phyloP scores from a whole-genome alignment of 2,888 invertebrate genomes.

The Gibbula magus region DNA sequence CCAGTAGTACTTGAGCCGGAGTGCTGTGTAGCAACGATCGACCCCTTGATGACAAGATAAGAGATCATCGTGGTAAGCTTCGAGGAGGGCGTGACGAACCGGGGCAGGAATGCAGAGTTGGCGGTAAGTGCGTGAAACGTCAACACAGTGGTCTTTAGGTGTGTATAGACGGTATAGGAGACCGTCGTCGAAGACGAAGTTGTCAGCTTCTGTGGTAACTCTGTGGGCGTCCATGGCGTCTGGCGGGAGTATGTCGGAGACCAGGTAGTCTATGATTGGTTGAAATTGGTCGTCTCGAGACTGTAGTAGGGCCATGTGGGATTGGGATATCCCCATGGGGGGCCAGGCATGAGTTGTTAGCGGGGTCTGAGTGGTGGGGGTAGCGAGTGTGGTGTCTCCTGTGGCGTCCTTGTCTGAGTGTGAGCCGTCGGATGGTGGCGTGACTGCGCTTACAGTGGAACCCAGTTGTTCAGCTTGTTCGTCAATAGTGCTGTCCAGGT shows the following conservation, averaged over 20 bases:
- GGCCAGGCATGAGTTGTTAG: no score
- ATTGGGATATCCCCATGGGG: no score
- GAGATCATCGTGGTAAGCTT: constrained; percentile 31
- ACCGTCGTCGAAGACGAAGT: background rate
- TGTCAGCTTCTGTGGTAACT: background rate
- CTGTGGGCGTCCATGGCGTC: background rate
- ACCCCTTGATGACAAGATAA: background rate
- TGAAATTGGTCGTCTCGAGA: background rate
- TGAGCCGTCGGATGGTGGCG: no score
- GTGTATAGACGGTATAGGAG: background rate
- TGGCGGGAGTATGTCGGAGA: background rate
- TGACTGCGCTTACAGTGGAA: background rate
- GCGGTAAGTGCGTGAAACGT: background rate
- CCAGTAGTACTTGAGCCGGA: constrained; percentile 32
- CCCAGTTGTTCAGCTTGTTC: background rate
- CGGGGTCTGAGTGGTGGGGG: no score
- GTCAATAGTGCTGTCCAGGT: background rate
- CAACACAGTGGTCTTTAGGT: background rate
- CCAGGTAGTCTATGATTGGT: background rate
- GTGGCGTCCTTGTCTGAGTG: no score
- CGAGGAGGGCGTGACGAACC: constrained; percentile 31
- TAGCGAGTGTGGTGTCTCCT: no score
- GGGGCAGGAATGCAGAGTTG: constrained; percentile 25
- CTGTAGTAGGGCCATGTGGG: no score
- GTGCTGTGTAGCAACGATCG: constrained; percentile 10